These are phyloP conservation scores for Drosophila kuntzei DNA, from an alignment of 2,888 invertebrate species.

Conservation along the genomic window DNA sequence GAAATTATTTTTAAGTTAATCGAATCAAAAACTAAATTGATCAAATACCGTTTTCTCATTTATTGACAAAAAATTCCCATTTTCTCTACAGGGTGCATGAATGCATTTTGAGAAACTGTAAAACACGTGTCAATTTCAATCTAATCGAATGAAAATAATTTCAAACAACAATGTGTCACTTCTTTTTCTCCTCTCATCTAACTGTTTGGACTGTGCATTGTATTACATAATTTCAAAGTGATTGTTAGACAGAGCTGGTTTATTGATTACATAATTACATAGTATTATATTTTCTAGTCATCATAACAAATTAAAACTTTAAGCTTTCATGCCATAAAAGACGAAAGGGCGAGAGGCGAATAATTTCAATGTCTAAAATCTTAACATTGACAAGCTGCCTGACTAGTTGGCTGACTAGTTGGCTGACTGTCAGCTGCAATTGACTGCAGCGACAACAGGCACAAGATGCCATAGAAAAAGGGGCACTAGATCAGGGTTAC, in stretches of 20 bases:
- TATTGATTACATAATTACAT: not conserved
- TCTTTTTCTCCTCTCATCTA: not conserved
- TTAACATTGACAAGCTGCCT: slow-evolving; percentile 72
- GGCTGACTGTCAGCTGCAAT: slow-evolving; percentile 45
- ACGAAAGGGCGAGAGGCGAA: not conserved
- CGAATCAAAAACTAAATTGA: too few relatives aligned
- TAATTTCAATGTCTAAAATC: slow-evolving; percentile 81
- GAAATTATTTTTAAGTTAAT: too few relatives aligned
- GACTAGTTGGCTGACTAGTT: slow-evolving; percentile 3
- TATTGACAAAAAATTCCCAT: too few relatives aligned
- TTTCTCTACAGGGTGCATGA: too few relatives aligned
- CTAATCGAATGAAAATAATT: not conserved
- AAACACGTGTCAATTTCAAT: not conserved
- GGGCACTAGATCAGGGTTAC: slow-evolving; percentile 81
- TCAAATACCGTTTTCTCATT: too few relatives aligned
- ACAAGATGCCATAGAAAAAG: slow-evolving; percentile 41
- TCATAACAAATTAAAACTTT: slow-evolving; percentile 49
- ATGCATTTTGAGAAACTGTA: too few relatives aligned
- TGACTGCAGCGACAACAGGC: slow-evolving; percentile 41
- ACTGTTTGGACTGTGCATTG: not conserved
- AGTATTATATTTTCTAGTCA: slow-evolving; percentile 4
- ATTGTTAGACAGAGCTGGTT: too few relatives aligned
- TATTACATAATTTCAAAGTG: not conserved
- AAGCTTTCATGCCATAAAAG: slow-evolving; percentile 40
- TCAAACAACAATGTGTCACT: not conserved